Base-by-base conservation (phyloP, 2,113 vertebrate species). In the Equus przewalskii region DNA sequence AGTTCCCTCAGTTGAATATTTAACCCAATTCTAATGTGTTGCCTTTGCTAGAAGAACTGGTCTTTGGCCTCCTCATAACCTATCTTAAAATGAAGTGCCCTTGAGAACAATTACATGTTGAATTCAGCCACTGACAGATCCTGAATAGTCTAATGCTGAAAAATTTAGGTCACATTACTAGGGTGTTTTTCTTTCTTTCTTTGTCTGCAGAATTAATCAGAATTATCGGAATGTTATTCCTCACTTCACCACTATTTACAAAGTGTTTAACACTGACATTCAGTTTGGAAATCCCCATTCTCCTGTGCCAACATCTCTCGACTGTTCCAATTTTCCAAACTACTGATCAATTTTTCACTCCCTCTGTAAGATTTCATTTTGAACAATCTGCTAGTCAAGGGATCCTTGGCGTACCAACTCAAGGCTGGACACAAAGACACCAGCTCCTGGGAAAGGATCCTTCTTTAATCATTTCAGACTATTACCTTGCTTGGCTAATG, bases 1-100 rank as follows among this genome's bases (percentile, higher is more conserved):
- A 64, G 72, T 90, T 80, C 60, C 91, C 78, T 97, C 54, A 18
- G 90, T 92, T 92, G 96, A 94, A 94, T 96, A 90, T 92, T 95
- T 96, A 97, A 93, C 78, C 49, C 21, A 64, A 26, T 30, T 91
- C 94, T 72, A 88, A 93, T 19, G 36, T 62, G 64, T 33, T 97
- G 21, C 67, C 28, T 95, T 91, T 96, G 88, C 70, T 36, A 54
- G 81, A 87, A 76, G 24, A 67, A 51, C 16, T 72, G 44, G 70
- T 84, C n/a, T 41, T 97, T 84, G 91, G 69, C 67, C n/a, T 95
- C 65, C 76, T 92, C 30, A 84, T 44, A 56, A 84, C 51, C 85
- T 64, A 7, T 83, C 51, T 91, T 75, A 88, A 54, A 92, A 28
- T 36, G 41, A 97, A 62, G 41, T 51, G 46, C 41, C 46, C 19